phyloP scores from a whole-genome alignment of 64 coral and sea anemone genomes.

The Porites australiensis region DNA sequence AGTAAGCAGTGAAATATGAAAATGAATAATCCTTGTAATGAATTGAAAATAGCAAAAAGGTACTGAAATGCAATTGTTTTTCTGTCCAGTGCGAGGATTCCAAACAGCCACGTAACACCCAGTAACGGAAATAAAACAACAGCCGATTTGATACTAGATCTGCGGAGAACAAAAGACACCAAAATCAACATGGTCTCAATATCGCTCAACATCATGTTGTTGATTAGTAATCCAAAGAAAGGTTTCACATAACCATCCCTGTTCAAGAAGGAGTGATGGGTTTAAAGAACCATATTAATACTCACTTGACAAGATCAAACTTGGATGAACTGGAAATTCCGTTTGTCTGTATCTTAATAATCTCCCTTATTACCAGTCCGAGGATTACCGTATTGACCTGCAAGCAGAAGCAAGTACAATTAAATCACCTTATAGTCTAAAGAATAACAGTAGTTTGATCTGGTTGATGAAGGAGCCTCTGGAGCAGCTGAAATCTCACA shows the following conservation, averaged over 20 bases:
- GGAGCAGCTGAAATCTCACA: too few relatives aligned
- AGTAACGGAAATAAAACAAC: constrained; percentile 43
- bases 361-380: constrained; percentile 43
- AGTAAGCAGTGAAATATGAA: constrained; percentile 45
- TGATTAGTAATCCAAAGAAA: too few relatives aligned
- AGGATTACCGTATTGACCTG: constrained; percentile 47
- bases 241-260: too few relatives aligned
- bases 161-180: not conserved
- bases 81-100: constrained; percentile 23
- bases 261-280: too few relatives aligned
- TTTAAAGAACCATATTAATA: not conserved
- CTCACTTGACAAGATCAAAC: constrained; percentile 39
- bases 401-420: not conserved
- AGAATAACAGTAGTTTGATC: too few relatives aligned
- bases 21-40: constrained; percentile 57
- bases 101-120: constrained; percentile 59
- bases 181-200: not conserved
- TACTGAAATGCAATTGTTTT: constrained; percentile 44
- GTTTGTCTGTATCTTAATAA: constrained; percentile 38
- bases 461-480: too few relatives aligned
- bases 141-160: constrained; percentile 37
- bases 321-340: constrained; percentile 22
- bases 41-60: constrained; percentile 45
- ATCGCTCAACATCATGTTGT: too few relatives aligned
- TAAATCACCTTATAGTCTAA: not conserved